A percentile compares a stretch with the other conserved stretches of the same genome.
phyloP scores from a whole-genome alignment of 2,113 vertebrate genomes.

The Tragulus kanchil region DNA sequence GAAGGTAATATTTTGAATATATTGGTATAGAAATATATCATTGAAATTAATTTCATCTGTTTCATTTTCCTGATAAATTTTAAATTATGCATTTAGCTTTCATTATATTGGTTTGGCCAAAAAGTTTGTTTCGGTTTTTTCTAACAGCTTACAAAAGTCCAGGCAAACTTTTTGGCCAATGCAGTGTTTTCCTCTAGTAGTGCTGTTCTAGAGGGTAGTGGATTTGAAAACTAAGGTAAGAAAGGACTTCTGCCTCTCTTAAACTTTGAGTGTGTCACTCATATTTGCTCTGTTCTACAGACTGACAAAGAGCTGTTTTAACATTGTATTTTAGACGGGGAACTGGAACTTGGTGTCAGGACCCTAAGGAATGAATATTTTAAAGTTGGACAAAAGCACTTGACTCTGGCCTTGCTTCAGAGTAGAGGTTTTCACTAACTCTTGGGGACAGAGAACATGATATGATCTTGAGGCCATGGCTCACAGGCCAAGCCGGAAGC shows the following conservation, averaged over 20 bases:
- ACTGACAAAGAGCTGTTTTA: conserved; percentile 2
- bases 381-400: conserved; percentile 2
- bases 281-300: neutral
- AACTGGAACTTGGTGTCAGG: neutral
- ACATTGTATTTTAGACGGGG: neutral
- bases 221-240: neutral
- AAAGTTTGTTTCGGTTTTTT: neutral
- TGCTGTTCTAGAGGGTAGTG: neutral
- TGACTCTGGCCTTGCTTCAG: conserved; percentile 12
- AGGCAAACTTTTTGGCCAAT: neutral
- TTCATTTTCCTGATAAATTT: conserved; percentile 6
- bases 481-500: neutral
- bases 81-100: neutral
- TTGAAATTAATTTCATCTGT: conserved; percentile 29
- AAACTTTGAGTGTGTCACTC: neutral
- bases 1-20: conserved; percentile 7
- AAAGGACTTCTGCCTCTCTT: neutral
- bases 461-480: neutral
- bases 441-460: neutral
- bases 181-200: neutral
- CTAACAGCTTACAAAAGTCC: neutral
- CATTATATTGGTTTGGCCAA: neutral
- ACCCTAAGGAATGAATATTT: neutral
- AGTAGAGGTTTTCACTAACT: neutral
- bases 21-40: neutral